Evolutionary conservation across 2,888 invertebrate genomes (phyloP).

Genomic region (Artemia sinica): DNA sequence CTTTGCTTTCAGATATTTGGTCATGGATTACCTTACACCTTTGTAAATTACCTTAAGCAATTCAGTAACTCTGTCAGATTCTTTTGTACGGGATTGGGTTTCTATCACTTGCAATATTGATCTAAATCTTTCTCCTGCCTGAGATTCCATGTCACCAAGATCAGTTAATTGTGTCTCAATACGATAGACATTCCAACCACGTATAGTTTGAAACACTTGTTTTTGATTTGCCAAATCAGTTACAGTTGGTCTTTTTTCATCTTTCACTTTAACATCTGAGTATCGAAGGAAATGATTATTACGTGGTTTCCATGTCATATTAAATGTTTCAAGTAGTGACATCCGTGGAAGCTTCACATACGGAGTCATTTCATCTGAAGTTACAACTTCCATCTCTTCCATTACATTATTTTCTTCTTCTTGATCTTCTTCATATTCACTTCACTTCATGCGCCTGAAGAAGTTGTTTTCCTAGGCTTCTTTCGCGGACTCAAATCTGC

Average conservation of each 20-base stretch:
- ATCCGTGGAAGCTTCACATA: slow-evolving; percentile 33
- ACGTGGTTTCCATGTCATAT: slow-evolving; percentile 50
- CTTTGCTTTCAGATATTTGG: slow-evolving; percentile 70
- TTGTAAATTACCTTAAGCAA: slow-evolving; percentile 65
- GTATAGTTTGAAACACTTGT: slow-evolving; percentile 65
- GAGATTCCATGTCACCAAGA: slow-evolving; percentile 38
- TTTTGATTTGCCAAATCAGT: slow-evolving; percentile 76
- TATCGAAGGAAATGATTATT: slow-evolving; percentile 55
- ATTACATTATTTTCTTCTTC: neutral
- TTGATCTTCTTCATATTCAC: slow-evolving; percentile 12
- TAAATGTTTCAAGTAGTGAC: slow-evolving; percentile 44
- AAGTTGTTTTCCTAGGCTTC: slow-evolving; percentile 77
- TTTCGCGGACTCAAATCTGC: slow-evolving; percentile 57
- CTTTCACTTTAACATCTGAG: slow-evolving; percentile 68
- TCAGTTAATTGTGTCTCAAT: slow-evolving; percentile 52
- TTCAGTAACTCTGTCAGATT: slow-evolving; percentile 31
- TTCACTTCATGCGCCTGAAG: slow-evolving; percentile 43
- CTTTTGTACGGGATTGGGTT: slow-evolving; percentile 32
- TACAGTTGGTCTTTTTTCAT: slow-evolving; percentile 66
- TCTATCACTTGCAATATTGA: slow-evolving; percentile 35
- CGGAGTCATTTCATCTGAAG: slow-evolving; percentile 17
- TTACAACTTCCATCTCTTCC: slow-evolving; percentile 14
- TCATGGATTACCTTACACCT: slow-evolving; percentile 80
- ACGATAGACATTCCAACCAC: slow-evolving; percentile 88
- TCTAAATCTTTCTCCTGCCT: slow-evolving; percentile 38